These are phyloP conservation scores for Bradypus variegatus DNA, from an alignment of 2,797 vertebrate species.

Conservation along the genomic window DNA sequence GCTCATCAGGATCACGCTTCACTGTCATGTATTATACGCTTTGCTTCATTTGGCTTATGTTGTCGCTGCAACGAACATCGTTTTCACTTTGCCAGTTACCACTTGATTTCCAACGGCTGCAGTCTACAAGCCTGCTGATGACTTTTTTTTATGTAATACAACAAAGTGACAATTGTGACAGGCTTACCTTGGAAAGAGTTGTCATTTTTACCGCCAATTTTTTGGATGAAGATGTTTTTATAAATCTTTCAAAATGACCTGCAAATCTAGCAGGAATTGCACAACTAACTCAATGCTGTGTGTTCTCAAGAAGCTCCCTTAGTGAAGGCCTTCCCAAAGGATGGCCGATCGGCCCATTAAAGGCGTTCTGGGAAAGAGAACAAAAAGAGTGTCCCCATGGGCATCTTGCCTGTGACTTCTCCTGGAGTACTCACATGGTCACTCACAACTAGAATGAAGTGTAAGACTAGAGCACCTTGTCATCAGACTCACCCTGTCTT, in stretches of 20 bases:
- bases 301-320: slow-evolving; percentile 35
- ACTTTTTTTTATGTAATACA: slow-evolving; percentile 71
- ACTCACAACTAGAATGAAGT: background rate
- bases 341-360: background rate
- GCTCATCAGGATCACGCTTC: slow-evolving; percentile 43
- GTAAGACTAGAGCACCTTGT: background rate
- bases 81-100: slow-evolving; percentile 49
- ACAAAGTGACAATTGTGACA: slow-evolving; percentile 72
- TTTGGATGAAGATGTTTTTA: slow-evolving; percentile 79
- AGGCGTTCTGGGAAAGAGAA: background rate
- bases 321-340: background rate
- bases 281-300: slow-evolving; percentile 56
- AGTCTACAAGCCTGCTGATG: slow-evolving; percentile 70
- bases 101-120: slow-evolving; percentile 70
- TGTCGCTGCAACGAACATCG: slow-evolving; percentile 31
- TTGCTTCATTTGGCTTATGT: slow-evolving; percentile 53
- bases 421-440: background rate
- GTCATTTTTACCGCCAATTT: slow-evolving; percentile 77
- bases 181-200: slow-evolving; percentile 72
- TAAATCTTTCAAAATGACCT: slow-evolving; percentile 72
- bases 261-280: slow-evolving; percentile 63
- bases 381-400: background rate
- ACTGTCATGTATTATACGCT: slow-evolving; percentile 26
- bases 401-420: background rate
- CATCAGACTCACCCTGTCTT: background rate